These are phyloP conservation scores for Drosophila conformis DNA, from an alignment of 2,888 invertebrate species.

Conservation along the genomic window DNA sequence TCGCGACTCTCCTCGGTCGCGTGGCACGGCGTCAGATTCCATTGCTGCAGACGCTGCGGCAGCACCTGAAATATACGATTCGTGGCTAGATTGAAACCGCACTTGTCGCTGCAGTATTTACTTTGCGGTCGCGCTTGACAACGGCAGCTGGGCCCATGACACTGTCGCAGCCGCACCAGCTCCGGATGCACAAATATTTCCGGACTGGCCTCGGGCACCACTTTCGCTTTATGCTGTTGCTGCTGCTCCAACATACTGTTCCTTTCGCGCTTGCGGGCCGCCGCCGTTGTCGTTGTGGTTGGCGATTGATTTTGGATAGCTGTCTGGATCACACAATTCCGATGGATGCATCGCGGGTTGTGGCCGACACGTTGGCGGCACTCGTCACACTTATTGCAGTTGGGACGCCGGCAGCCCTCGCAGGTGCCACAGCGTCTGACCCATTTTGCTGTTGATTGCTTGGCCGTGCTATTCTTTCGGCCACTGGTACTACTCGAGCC, in stretches of 20 bases:
- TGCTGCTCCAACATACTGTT: slow-evolving; percentile 51
- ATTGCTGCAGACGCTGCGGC: slow-evolving; percentile 96
- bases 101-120: slow-evolving; percentile 97
- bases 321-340: slow-evolving; percentile 84
- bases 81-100: slow-evolving; percentile 95
- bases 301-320: neutral
- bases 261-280: slow-evolving; percentile 74
- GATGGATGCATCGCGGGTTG: slow-evolving; percentile 86
- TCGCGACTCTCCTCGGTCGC: slow-evolving; percentile 93
- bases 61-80: slow-evolving; percentile 91
- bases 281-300: slow-evolving; percentile 17
- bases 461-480: slow-evolving; percentile 26
- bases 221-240: slow-evolving; percentile 75
- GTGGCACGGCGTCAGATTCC: slow-evolving; percentile 93
- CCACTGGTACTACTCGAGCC: neutral
- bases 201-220: slow-evolving; percentile 80
- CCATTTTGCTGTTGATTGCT: slow-evolving; percentile 55
- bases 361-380: slow-evolving; percentile 83
- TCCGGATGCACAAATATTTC: slow-evolving; percentile 85
- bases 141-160: slow-evolving; percentile 95
- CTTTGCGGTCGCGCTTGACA: slow-evolving; percentile 91
- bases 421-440: slow-evolving; percentile 89
- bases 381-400: slow-evolving; percentile 84
- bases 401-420: slow-evolving; percentile 87
- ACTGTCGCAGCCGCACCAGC: slow-evolving; percentile 90